Conservation (phyloP, 2,113 vertebrate genomes). For the Mustelus asterias region DNA sequence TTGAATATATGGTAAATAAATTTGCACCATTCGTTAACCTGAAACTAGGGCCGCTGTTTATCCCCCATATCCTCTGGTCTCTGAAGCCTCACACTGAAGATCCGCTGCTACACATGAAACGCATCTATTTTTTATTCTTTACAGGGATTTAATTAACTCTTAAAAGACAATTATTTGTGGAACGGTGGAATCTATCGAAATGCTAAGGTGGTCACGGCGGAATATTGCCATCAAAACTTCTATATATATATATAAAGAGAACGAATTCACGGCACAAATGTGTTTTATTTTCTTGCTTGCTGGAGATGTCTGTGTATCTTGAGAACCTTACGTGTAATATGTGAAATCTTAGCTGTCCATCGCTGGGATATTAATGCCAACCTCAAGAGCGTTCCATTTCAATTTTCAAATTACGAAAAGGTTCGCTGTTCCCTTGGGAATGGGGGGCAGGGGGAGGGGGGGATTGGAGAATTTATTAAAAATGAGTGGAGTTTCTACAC, state of each 20-base stretch:
- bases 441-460: background rate
- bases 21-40: constrained; percentile 27
- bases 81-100: too few relatives aligned
- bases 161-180: background rate
- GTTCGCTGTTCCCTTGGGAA: background rate
- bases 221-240: background rate
- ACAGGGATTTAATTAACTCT: constrained; percentile 20
- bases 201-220: background rate
- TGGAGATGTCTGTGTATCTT: background rate
- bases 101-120: background rate
- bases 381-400: background rate
- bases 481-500: background rate
- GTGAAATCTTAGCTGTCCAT: background rate
- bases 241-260: background rate
- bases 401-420: background rate
- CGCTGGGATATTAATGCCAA: background rate
- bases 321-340: background rate
- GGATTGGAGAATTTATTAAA: background rate
- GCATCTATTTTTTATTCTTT: background rate
- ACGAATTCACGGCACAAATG: background rate
- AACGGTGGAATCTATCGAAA: background rate
- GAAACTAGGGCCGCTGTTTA: background rate
- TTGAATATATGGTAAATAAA: constrained; percentile 36
- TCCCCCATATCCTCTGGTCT: background rate
- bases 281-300: background rate